Conservation (phyloP, 2,113 vertebrate genomes). For the Hyaena hyaena region DNA sequence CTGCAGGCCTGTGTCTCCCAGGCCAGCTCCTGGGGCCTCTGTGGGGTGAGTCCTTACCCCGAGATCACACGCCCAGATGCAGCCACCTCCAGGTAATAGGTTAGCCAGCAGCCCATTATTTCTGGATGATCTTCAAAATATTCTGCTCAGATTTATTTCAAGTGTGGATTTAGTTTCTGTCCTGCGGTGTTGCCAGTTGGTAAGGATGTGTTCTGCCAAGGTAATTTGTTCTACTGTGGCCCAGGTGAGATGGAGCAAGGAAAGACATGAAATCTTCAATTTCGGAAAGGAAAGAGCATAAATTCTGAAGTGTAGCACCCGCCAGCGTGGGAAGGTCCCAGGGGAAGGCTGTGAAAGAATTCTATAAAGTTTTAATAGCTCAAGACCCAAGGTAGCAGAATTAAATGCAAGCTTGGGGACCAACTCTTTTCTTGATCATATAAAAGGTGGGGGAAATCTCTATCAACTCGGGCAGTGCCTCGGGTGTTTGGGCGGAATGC, state of each 20-base stretch:
- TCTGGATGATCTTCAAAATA: background rate
- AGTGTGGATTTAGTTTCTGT: conserved; percentile 40
- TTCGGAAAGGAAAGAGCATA: conserved; percentile 57
- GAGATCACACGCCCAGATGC: accelerated
- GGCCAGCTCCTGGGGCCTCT: background rate
- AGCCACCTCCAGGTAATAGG: accelerated
- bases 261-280: conserved; percentile 61
- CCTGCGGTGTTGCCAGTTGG: background rate
- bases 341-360: conserved; percentile 45
- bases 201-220: conserved; percentile 53
- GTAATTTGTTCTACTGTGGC: conserved; percentile 69
- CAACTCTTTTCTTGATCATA: background rate
- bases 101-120: background rate
- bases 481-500: background rate
- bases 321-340: background rate
- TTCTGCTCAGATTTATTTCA: background rate
- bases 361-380: conserved; percentile 66
- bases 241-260: background rate
- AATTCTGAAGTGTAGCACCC: conserved; percentile 27
- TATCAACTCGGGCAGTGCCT: background rate
- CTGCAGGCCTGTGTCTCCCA: background rate
- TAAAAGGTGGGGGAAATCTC: conserved; percentile 22
- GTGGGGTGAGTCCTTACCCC: background rate
- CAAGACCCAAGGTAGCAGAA: conserved; percentile 43
- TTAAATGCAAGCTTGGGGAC: conserved; percentile 54